Conservation (phyloP, 2,888 invertebrate species). For the Mycalesis mineus region DNA sequence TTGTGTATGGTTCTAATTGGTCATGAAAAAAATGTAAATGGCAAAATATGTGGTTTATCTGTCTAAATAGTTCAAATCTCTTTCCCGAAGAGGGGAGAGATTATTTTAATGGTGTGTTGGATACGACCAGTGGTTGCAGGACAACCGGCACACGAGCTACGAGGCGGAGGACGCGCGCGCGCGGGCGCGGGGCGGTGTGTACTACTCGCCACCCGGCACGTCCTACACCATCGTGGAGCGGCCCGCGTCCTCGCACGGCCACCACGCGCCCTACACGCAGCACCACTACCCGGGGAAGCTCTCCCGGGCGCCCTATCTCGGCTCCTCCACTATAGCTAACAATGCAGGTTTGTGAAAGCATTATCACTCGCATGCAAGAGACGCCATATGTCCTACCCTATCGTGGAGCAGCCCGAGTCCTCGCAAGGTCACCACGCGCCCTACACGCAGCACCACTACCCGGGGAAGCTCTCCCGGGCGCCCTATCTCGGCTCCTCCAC, state of each 20-base stretch:
- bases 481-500: constrained; percentile 85
- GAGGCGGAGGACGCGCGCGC: constrained; percentile 70
- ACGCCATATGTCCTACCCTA: constrained; percentile 94
- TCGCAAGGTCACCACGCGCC: constrained; percentile 82
- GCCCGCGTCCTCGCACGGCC: constrained; percentile 84
- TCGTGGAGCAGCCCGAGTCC: constrained; percentile 88
- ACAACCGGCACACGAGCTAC: constrained; percentile 71
- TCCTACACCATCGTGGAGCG: constrained; percentile 93
- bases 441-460: constrained; percentile 80
- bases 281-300: constrained; percentile 75
- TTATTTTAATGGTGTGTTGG: constrained; percentile 33
- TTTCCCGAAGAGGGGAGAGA: constrained; percentile 6
- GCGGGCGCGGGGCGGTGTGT: constrained; percentile 83
- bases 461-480: constrained; percentile 71
- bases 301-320: constrained; percentile 82
- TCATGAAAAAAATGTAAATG: no score
- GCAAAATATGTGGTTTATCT: no score
- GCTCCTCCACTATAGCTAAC: constrained; percentile 80
- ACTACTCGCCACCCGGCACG: constrained; percentile 93
- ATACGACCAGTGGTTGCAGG: constrained; percentile 62
- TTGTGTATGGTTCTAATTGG: no score
- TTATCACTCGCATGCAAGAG: no score
- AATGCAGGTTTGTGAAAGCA: constrained; percentile 53
- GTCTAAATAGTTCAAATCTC: not conserved
- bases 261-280: constrained; percentile 80